phyloP scores from a whole-genome alignment of 2,888 invertebrate genomes.

The Hirtodrosophila duncani region DNA sequence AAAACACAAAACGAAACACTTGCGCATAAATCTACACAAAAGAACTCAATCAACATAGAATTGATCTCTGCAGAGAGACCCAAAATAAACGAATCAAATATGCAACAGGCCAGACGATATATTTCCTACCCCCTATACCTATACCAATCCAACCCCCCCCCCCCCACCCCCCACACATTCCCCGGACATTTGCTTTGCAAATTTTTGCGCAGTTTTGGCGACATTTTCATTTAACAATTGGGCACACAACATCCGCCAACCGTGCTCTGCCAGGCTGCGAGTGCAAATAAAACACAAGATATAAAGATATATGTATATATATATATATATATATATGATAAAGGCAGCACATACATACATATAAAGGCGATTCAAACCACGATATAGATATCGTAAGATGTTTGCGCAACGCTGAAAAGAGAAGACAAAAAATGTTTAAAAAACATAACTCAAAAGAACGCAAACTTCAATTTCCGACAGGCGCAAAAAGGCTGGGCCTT shows the following conservation, averaged over 20 bases:
- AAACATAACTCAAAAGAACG: conserved; percentile 47
- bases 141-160: conserved; percentile 7
- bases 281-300: conserved; percentile 27
- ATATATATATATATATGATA: neutral
- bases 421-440: neutral
- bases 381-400: conserved; percentile 25
- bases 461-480: conserved; percentile 58
- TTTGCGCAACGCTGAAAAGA: conserved; percentile 1
- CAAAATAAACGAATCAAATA: conserved; percentile 44
- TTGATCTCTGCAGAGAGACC: conserved; percentile 34
- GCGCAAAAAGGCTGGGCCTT: conserved; percentile 11
- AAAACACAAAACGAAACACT: conserved; percentile 17
- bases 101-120: conserved; percentile 46
- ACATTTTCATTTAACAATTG: conserved; percentile 56
- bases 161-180: neutral
- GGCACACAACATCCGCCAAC: conserved; percentile 60
- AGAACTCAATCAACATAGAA: conserved; percentile 33
- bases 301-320: neutral
- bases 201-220: conserved; percentile 58
- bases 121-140: conserved; percentile 18
- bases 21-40: conserved; percentile 29
- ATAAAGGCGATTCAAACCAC: neutral
- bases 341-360: conserved; percentile 5
- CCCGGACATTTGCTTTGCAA: conserved; percentile 48
- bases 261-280: conserved; percentile 17